Evolutionary conservation across 2,888 invertebrate species (phyloP).

Genomic region (Oscheius onirici): DNA sequence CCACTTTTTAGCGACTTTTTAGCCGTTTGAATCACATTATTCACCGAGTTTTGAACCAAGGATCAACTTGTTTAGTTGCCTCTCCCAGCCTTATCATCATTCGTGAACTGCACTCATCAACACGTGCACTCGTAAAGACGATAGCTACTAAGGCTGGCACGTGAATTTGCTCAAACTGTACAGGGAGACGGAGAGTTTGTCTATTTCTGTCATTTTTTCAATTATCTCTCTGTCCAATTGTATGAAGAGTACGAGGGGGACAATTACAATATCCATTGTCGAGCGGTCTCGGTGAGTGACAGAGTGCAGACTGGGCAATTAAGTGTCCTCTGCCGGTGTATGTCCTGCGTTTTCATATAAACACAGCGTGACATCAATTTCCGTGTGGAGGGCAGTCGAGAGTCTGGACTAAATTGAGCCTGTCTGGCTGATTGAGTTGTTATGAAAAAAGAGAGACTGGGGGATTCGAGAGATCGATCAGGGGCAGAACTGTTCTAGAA

Average conservation of each 20-base stretch:
- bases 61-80: not conserved
- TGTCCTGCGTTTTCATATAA: too few relatives aligned
- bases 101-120: not conserved
- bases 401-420: not conserved
- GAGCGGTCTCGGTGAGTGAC: not conserved
- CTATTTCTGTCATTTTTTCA: not conserved
- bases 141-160: constrained; percentile 3
- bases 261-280: constrained; percentile 1
- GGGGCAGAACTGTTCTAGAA: not conserved
- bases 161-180: constrained; percentile 24
- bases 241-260: not conserved
- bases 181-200: not conserved
- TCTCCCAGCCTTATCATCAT: not conserved
- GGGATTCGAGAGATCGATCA: not conserved
- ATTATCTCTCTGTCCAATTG: not conserved
- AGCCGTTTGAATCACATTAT: too few relatives aligned
- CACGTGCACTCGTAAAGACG: constrained; percentile 17
- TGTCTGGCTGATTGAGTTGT: not conserved
- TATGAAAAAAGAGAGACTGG: not conserved
- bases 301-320: not conserved
- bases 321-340: not conserved
- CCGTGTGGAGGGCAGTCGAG: too few relatives aligned
- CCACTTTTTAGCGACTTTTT: too few relatives aligned
- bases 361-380: too few relatives aligned
- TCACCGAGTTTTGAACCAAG: too few relatives aligned